These are phyloP conservation scores for Zaprionus taronus DNA, from an alignment of 1,140 invertebrate genomes.

Conservation along the genomic window DNA sequence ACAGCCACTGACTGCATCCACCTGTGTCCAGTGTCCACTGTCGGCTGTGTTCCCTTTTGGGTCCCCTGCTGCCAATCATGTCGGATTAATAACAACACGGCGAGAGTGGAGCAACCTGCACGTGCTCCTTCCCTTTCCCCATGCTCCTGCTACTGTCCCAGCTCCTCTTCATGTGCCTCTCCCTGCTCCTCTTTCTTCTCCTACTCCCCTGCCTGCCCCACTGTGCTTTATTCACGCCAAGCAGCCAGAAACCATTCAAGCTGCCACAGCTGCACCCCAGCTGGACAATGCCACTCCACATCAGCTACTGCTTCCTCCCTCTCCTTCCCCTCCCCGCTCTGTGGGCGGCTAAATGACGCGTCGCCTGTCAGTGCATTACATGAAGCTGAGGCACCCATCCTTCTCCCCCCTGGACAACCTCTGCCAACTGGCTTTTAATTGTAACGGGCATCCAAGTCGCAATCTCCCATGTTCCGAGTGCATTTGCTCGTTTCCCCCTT, in stretches of 20 bases:
- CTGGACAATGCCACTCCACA: constrained; percentile 26
- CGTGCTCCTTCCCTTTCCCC: neutral
- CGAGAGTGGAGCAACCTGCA: neutral
- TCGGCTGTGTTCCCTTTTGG: constrained; percentile 8
- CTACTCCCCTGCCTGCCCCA: neutral
- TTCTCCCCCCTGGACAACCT: neutral
- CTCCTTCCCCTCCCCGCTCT: constrained; percentile 5
- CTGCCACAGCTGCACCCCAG: constrained; percentile 62
- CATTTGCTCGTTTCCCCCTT: constrained; percentile 42
- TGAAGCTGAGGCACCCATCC: constrained; percentile 1
- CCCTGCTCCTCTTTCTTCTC: neutral
- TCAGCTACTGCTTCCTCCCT: neutral
- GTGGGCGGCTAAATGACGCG: constrained; percentile 69
- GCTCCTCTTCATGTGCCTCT: no score
- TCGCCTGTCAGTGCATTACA: constrained; percentile 76
- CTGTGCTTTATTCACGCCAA: constrained; percentile 74
- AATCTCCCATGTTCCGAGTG: constrained; percentile 58
- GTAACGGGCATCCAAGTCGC: constrained; percentile 64
- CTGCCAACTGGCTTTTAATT: constrained; percentile 59
- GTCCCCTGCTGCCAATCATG: constrained; percentile 78
- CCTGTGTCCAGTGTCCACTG: constrained; percentile 58
- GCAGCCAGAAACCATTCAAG: constrained; percentile 62
- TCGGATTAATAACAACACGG: constrained; percentile 75
- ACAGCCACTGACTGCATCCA: constrained; percentile 67
- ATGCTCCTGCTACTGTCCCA: no score